phyloP scores from a whole-genome alignment of 2,888 invertebrate species.

The Rutpela maculata region DNA sequence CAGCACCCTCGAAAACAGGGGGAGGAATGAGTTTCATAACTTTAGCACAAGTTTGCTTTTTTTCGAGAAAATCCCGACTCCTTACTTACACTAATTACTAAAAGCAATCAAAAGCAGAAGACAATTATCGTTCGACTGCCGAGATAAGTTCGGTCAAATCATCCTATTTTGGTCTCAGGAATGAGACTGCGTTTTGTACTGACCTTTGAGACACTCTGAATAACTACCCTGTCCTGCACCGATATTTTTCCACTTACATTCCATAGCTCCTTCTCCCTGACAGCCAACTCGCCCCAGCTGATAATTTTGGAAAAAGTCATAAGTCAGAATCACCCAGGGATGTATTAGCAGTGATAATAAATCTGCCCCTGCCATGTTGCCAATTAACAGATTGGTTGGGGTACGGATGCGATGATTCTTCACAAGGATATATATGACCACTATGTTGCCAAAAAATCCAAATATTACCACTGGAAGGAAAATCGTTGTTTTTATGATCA shows the following conservation, averaged over 20 bases:
- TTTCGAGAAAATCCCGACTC: no score
- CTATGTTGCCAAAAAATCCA: conserved; percentile 82
- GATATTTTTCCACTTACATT: conserved; percentile 75
- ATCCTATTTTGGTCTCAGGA: no score
- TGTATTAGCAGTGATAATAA: conserved; percentile 81
- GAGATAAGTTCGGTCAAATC: no score
- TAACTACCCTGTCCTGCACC: neutral
- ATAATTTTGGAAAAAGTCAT: conserved; percentile 87
- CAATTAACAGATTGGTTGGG: conserved; percentile 84
- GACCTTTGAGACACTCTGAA: no score
- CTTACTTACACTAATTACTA: no score
- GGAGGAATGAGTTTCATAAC: no score
- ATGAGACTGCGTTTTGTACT: no score
- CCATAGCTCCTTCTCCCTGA: conserved; percentile 85
- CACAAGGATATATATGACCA: conserved; percentile 80
- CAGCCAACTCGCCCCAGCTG: conserved; percentile 85
- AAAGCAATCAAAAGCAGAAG: no score
- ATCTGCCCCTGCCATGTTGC: conserved; percentile 85
- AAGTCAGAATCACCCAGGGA: conserved; percentile 84
- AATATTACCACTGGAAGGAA: conserved; percentile 79
- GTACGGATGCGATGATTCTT: conserved; percentile 80
- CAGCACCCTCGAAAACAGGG: no score
- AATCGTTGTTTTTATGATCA: conserved; percentile 78
- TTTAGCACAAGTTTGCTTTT: no score
- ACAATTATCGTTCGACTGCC: no score